These are phyloP conservation scores for Acronicta psi DNA, from an alignment of 2,888 invertebrate genomes.

Conservation along the genomic window DNA sequence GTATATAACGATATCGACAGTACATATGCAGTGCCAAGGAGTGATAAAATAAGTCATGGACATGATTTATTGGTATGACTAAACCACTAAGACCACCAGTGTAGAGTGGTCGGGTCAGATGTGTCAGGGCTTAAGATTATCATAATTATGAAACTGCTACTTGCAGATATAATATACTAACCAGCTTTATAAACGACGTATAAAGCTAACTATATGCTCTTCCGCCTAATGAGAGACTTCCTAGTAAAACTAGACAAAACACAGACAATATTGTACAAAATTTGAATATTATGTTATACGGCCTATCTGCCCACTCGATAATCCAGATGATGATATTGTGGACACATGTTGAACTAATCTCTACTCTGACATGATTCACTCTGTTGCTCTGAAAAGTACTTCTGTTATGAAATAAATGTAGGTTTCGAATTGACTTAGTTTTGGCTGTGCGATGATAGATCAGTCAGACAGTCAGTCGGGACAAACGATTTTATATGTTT, in stretches of 20 bases:
- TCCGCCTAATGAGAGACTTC: constrained; percentile 13
- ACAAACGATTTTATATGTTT: no score
- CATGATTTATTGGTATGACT: constrained; percentile 52
- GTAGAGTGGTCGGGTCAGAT: constrained; percentile 38
- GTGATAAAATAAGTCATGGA: constrained; percentile 57
- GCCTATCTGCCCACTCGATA: no score
- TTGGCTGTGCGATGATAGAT: no score
- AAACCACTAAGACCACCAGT: constrained; percentile 45
- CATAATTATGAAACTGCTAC: constrained; percentile 27
- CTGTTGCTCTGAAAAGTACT: no score
- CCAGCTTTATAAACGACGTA: constrained; percentile 5
- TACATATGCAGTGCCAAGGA: constrained; percentile 62
- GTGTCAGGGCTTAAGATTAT: constrained; percentile 44
- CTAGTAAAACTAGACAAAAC: background rate
- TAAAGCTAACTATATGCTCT: constrained; percentile 15
- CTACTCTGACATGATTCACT: no score
- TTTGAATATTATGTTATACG: no score
- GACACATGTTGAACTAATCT: no score
- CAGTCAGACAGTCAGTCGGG: no score
- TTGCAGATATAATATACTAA: background rate
- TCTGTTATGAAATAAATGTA: no score
- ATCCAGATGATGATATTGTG: no score
- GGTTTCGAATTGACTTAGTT: no score
- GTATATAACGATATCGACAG: constrained; percentile 70
- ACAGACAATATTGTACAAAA: no score